phyloP scores from a whole-genome alignment of 2,113 vertebrate genomes.

The Struthidea cinerea region DNA sequence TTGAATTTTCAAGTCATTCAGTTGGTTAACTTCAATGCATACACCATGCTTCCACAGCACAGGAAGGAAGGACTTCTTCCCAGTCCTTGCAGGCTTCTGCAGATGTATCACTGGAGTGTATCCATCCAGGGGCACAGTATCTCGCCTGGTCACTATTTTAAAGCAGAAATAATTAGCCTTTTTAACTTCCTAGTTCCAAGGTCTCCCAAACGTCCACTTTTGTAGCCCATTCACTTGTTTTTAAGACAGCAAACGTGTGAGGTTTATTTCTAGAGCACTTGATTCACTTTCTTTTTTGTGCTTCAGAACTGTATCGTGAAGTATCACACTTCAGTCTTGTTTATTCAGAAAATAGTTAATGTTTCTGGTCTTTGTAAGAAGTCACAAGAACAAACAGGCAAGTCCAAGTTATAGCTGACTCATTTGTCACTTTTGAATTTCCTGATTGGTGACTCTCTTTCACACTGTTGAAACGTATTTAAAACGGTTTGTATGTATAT shows the following conservation, averaged over 20 bases:
- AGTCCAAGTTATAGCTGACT: constrained; percentile 3
- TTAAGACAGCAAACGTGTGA: background rate
- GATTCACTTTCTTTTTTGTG: constrained; percentile 43
- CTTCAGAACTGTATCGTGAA: constrained; percentile 42
- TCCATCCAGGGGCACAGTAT: background rate
- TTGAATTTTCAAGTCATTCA: background rate
- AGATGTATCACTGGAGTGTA: background rate
- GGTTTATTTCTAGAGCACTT: constrained; percentile 49
- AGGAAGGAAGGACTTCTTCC: background rate
- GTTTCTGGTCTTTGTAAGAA: background rate
- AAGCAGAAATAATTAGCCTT: background rate
- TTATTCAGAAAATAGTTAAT: background rate
- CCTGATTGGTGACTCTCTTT: constrained; percentile 59
- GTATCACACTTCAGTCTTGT: background rate
- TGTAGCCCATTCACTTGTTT: background rate
- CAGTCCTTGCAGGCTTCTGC: background rate
- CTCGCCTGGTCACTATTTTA: background rate
- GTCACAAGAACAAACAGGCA: constrained; percentile 37
- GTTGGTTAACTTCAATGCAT: background rate
- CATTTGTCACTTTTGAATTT: constrained; percentile 40
- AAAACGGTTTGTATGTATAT: constrained; percentile 52
- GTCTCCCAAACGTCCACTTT: background rate
- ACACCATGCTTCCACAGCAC: background rate
- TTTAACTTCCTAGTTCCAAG: background rate
- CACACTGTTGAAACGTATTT: constrained; percentile 63